Evolutionary conservation across 53 echinoderm and acorn worm genomes (phyloP), one percentile per base, ranked within the genome.

Genomic region (Holothuria scabra): DNA sequence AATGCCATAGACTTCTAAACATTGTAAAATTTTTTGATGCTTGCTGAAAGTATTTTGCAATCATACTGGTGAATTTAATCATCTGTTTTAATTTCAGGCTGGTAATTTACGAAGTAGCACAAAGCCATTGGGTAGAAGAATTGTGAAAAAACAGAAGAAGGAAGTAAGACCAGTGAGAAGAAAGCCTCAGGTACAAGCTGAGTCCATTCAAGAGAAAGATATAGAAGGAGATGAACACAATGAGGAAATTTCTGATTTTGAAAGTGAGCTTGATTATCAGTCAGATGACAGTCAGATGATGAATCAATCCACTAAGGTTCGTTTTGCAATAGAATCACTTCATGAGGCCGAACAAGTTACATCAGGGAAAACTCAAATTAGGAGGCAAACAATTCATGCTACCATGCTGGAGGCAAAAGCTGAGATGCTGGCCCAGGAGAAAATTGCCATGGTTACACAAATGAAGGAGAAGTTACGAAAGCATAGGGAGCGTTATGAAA

Each of bases 381-480:
- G 65, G 24, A 59, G 82, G 21, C 37, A 34, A 12, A 90, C 88
- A 19, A 48, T 85, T 7, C 96, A 96, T 34, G 33, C 23, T 28
- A 74, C 87, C 13, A 90, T 96, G 88, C 69, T 96, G 62, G 85
- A 90, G 61, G 90, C 87, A 20, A 85, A 92, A 25, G 92, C 87
- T 28, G 78, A 84, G 61, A 60, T 89, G 18, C 14, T 86, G 35
- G 72, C 83, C 9, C 41, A 34, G 38, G 92, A 95, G 60, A 95
- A 92, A 71, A 67, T 22, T 35, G 28, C 49, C 28, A 92, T 95
- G 95, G 92, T 90, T 56, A 11, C 26, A 23, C 76, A 67, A 6
- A 90, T 92, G 85, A 85, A 93, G 60, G 76, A 83, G 60, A 89
- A 87, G 76, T 85, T 95, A 66, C 85, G 59, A 21, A 48, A 79